Base-by-base conservation (phyloP, 1,140 invertebrate species). In the Planococcus citri region DNA sequence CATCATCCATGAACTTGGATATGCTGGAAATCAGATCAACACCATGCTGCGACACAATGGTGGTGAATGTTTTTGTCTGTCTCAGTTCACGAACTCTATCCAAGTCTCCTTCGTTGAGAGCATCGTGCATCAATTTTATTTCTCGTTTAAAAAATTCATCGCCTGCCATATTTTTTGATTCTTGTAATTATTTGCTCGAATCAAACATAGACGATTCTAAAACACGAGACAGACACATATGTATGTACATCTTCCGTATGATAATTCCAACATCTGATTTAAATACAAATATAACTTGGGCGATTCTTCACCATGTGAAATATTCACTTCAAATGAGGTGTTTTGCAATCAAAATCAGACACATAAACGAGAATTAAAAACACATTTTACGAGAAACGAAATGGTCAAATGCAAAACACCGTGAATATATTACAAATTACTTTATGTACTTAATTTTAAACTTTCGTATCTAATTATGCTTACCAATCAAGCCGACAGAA, bases 221-320 rank as follows among this genome's bases (percentile, higher is more conserved):
- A 64, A 64, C 60, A 64, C 25, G 60, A 64, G 60, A 64, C 60
- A 64, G 60, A 64, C 25, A 64, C 10, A 64, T 25, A 64, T n/a
- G n/a, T 20, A 64, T 64, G 25, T 64, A 64, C 10, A 64, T 25
- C 22, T 25, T 24, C 60, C 4, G 60, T 27, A 64, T 4, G 10
- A 25, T 27, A 25, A 64, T 24, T 25, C 17, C 6, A 4, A 22
- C 51, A n/a, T 22, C 4, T 58, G 4, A 6, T 20, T 22, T n/a
- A 58, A 58, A 4, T 17, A 20, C 17, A 58, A 58, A 22, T 4
- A 3, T 8, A 58, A 8, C 21, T 20, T 58, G 29, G 29, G 29
- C 29, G 12, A 33, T 33, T 33, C 3, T 6, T 33, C 29, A n/a
- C 29, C 12, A 6, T 12, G 29, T 6, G 12, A 12, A 33, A 33